Base-by-base conservation (phyloP, 2,888 invertebrate species). In the Polietes domitor region DNA sequence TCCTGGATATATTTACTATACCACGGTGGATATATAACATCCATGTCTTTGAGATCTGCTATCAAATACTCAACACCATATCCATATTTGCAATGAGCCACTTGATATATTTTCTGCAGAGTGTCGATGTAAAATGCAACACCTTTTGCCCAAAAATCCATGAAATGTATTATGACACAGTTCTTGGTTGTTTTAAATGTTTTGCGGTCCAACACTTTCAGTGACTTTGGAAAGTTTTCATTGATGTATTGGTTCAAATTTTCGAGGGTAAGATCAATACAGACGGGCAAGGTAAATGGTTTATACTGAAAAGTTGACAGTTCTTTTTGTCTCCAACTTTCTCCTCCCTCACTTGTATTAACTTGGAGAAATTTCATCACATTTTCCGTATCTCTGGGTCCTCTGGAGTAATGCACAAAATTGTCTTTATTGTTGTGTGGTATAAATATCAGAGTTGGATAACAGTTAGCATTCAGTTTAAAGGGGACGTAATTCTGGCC, bases 401-500 rank as follows among this genome's bases (percentile, higher is more conserved):
- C 41, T 5, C 21, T 15, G n/a, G 75, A 71, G 3, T 79, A 86
- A 0, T 71, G 63, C 0, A 87, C 24, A 9, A 86, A 80, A 24
- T 81, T 86, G 17, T 76, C 28, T 37, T 82, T 87, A 7, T 86
- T 70, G 9, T 43, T 19, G 3, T 24, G 32, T 0, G 79, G 80
- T 17, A 88, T 58, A 9, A 84, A 65, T 21, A 85, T 81, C 17
- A 87, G 28, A 5, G 77, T 76, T 0, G 86, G 87, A 28, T 82
- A 70, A 3, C 71, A 55, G 24, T 78, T 17, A 10, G 85, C 73
- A 19, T 19, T 55, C 12, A 86, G 87, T 58, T 88, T 85, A 47
- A 86, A 85, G 1, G 86, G 87, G 5, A 86, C 37, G 50, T 79
- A 43, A 61, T 86, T 86, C 9, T 53, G 7, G n/a, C 81, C 79